These are phyloP conservation scores for Danionella cerebrum DNA, from an alignment of 2,113 vertebrate genomes.

Conservation along the genomic window DNA sequence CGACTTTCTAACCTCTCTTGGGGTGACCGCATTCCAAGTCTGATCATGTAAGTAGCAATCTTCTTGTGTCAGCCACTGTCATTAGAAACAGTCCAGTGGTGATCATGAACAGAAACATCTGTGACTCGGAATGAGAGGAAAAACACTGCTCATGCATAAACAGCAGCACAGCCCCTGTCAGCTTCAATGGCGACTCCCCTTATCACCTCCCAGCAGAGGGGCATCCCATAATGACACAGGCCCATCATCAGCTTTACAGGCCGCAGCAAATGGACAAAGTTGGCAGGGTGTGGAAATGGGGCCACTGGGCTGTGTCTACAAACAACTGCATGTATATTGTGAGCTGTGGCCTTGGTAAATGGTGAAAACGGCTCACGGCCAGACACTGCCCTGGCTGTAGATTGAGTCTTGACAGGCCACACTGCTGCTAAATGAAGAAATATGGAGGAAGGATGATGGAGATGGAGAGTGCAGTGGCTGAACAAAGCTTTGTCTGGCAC, in stretches of 20 bases:
- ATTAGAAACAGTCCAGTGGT: not conserved
- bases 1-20: too few relatives aligned
- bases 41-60: too few relatives aligned
- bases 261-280: conserved; percentile 15
- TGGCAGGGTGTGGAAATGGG: conserved; percentile 14
- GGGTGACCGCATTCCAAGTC: too few relatives aligned
- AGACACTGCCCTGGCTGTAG: conserved; percentile 46
- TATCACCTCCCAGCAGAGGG: conserved; percentile 19
- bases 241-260: conserved; percentile 23
- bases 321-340: conserved; percentile 2
- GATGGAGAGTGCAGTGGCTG: conserved; percentile 44
- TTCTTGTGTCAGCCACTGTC: not conserved
- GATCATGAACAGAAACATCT: too few relatives aligned
- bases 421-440: conserved; percentile 62
- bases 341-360: conserved; percentile 1
- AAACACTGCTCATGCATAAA: not conserved
- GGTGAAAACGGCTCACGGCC: conserved; percentile 18
- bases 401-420: conserved; percentile 51
- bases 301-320: conserved; percentile 9
- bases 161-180: conserved; percentile 7
- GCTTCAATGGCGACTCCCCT: not conserved
- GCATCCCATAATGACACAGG: conserved; percentile 21
- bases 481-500: too few relatives aligned
- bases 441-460: conserved; percentile 45
- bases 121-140: not conserved